phyloP scores from a whole-genome alignment of 2,797 vertebrate genomes.

The Microctenopoma stevenorrisi region DNA sequence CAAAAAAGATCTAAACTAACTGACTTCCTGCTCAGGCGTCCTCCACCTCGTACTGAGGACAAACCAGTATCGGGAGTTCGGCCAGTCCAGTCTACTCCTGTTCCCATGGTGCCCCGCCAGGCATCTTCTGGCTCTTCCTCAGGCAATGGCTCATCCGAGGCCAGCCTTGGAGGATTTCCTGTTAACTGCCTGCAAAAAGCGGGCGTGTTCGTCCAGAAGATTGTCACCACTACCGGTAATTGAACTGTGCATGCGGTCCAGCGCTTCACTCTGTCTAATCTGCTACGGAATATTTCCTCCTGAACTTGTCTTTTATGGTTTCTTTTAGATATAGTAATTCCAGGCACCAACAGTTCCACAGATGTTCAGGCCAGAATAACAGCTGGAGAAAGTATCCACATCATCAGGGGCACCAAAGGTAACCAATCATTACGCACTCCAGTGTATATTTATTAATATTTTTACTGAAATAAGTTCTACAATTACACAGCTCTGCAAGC shows the following conservation, averaged over 20 bases:
- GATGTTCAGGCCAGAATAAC: conserved; percentile 92
- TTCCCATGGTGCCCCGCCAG: conserved; percentile 93
- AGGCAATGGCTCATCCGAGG: conserved; percentile 54
- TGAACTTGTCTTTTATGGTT: neutral
- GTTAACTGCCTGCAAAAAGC: conserved; percentile 96
- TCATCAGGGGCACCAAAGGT: conserved; percentile 96
- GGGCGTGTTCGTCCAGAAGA: conserved; percentile 96
- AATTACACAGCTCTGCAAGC: neutral
- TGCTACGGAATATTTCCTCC: neutral
- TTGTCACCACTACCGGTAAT: conserved; percentile 95
- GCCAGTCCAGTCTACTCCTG: conserved; percentile 92
- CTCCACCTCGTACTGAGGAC: conserved; percentile 87
- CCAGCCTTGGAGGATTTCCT: conserved; percentile 89
- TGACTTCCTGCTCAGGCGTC: conserved; percentile 83
- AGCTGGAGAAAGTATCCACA: conserved; percentile 93
- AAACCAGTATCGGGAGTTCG: conserved; percentile 90
- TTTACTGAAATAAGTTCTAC: neutral
- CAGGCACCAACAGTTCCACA: conserved; percentile 91
- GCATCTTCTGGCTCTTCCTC: conserved; percentile 80
- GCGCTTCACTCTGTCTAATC: neutral
- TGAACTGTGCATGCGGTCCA: neutral
- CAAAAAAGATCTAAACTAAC: neutral
- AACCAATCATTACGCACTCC: neutral
- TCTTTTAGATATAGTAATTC: conserved; percentile 92
- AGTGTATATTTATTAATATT: too few species aligned